Percentiles rank a stretch among this genome's conserved stretches.
These are phyloP conservation scores for Pseudotriccus pelzelni DNA, from an alignment of 2,797 vertebrate species.

Conservation along the genomic window DNA sequence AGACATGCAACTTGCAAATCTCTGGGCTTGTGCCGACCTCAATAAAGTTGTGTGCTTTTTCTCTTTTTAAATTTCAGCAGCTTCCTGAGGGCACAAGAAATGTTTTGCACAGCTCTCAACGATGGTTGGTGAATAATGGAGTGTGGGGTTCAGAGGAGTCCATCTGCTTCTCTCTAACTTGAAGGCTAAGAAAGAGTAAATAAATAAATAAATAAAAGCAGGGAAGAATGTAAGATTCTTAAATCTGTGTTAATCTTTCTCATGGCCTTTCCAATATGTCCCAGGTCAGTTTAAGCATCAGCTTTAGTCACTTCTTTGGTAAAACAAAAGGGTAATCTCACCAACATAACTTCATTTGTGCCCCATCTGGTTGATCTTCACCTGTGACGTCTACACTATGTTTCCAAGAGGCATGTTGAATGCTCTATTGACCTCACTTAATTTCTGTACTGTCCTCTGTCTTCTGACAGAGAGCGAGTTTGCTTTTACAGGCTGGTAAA, in stretches of 20 bases:
- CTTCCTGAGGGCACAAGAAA: slow-evolving; percentile 21
- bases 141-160: background rate
- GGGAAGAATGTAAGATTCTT: background rate
- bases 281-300: background rate
- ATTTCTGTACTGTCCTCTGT: background rate
- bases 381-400: background rate
- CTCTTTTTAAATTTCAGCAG: slow-evolving; percentile 9
- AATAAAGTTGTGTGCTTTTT: slow-evolving; percentile 58
- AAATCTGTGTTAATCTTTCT: background rate
- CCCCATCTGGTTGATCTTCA: background rate
- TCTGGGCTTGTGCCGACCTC: slow-evolving; percentile 55
- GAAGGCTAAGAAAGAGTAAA: background rate
- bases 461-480: background rate
- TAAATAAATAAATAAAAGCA: background rate
- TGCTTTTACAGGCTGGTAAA: background rate
- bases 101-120: background rate
- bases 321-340: background rate
- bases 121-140: background rate
- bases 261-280: background rate
- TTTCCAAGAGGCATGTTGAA: background rate
- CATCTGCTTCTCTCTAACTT: background rate
- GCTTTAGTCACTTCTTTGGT: background rate
- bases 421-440: background rate
- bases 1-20: slow-evolving; percentile 41
- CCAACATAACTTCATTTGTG: background rate